phyloP scores from a whole-genome alignment of 1,140 invertebrate genomes.

The Globodera rostochiensis region DNA sequence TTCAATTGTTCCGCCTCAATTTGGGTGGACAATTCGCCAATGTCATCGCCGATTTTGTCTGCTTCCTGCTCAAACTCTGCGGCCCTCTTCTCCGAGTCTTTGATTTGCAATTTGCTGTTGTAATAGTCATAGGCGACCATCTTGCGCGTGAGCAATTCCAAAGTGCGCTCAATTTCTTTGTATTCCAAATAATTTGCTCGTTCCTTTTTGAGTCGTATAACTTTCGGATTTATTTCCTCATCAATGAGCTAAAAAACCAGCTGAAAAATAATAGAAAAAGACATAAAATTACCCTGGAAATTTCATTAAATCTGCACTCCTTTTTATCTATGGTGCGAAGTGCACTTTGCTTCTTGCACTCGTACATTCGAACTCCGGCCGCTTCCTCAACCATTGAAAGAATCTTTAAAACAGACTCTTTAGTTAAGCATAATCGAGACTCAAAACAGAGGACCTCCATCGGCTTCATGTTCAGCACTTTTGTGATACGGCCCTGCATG shows the following conservation, averaged over 20 bases:
- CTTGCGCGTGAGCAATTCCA: slow-evolving; percentile 76
- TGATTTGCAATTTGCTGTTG: slow-evolving; percentile 29
- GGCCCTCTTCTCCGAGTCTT: background rate
- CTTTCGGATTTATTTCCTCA: slow-evolving; percentile 84
- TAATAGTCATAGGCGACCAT: slow-evolving; percentile 46
- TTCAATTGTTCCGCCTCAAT: slow-evolving; percentile 10
- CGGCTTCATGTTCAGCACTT: slow-evolving; percentile 98
- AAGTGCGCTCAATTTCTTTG: slow-evolving; percentile 81
- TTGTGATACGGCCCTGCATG: slow-evolving; percentile 99
- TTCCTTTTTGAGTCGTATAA: slow-evolving; percentile 84
- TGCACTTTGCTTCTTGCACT: slow-evolving; percentile 85
- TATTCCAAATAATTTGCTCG: slow-evolving; percentile 83
- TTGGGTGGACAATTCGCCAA: slow-evolving; percentile 1
- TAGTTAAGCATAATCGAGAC: slow-evolving; percentile 27
- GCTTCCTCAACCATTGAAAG: slow-evolving; percentile 98
- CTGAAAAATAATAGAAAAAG: background rate
- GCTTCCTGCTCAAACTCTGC: slow-evolving; percentile 15
- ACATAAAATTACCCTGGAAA: slow-evolving; percentile 75
- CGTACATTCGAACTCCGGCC: slow-evolving; percentile 95
- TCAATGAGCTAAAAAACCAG: slow-evolving; percentile 74
- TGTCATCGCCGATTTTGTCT: slow-evolving; percentile 16
- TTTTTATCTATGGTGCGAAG: slow-evolving; percentile 90
- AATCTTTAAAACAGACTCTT: slow-evolving; percentile 71
- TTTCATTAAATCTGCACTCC: slow-evolving; percentile 84
- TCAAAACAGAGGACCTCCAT: slow-evolving; percentile 74